Evolutionary conservation across 1,140 invertebrate genomes (phyloP).

Genomic region (Streblospio benedicti): DNA sequence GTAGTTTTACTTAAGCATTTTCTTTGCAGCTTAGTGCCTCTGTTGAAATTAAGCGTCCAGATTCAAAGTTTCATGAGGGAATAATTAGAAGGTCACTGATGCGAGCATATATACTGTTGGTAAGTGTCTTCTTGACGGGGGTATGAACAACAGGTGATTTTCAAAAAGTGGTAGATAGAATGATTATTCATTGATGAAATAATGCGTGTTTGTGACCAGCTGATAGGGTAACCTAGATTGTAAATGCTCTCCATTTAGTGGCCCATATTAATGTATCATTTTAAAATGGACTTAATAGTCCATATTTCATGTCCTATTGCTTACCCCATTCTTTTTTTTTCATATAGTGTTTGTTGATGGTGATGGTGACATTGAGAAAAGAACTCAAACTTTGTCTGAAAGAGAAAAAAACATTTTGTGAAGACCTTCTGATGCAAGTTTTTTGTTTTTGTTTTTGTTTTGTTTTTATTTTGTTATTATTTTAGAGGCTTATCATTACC

Average conservation of each 20-base stretch:
- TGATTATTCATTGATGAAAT: neutral
- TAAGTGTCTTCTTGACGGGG: slow-evolving; percentile 49
- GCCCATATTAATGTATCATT: slow-evolving; percentile 1
- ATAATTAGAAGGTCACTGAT: slow-evolving; percentile 92
- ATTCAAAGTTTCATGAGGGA: slow-evolving; percentile 78
- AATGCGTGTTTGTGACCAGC: neutral
- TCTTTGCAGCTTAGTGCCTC: slow-evolving; percentile 46
- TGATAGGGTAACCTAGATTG: neutral
- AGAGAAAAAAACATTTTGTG: slow-evolving; percentile 96
- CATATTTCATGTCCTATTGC: neutral
- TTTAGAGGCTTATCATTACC: neutral
- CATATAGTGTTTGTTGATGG: slow-evolving; percentile 93
- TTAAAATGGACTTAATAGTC: slow-evolving; percentile 4
- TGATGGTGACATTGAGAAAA: slow-evolving; percentile 85
- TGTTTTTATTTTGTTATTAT: neutral
- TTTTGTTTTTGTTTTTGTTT: neutral
- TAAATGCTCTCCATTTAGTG: neutral
- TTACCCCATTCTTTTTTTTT: slow-evolving; percentile 20
- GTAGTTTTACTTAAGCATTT: too few relatives aligned
- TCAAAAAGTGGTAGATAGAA: neutral
- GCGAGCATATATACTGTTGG: slow-evolving; percentile 95
- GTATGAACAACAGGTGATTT: neutral
- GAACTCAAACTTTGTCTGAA: slow-evolving; percentile 90
- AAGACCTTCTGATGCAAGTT: slow-evolving; percentile 66
- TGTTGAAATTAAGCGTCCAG: slow-evolving; percentile 80